Base-by-base conservation (phyloP, 2,888 invertebrate genomes). In the Sesia bembeciformis region DNA sequence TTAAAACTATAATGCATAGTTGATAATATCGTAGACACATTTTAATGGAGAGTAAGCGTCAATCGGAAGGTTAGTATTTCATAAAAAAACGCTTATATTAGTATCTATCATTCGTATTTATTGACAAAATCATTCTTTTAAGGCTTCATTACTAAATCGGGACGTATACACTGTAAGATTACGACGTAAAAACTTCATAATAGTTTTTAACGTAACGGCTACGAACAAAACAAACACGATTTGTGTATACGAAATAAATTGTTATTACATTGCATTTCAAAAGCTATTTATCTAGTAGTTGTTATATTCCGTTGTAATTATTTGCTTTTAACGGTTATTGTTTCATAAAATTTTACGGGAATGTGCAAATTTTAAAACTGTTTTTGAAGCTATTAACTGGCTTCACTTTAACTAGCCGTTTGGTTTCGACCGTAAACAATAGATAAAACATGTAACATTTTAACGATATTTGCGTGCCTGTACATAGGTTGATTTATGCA, bases 1-100 rank as follows among this genome's bases (percentile, higher is more conserved):
- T 89, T 86, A 87, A 86, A 88, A 87, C 87, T 87, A 82, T 84
- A 84, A 85, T 79, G 84, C 87, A 77, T 89, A 87, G 85, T 76
- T 78, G 73, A 72, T 73, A 76, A 76, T 84, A 84, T 82, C 71
- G 83, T 86, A 85, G 84, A 76, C 68, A 78, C 74, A 76, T 76
- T 74, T 79, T 50, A 77, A 78, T 83, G 77, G 78, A 77, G 62
- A 59, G 67, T 81, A 82, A 81, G 79, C 76, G 78, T 76, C 60
- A 76, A 81, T 76, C 81, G 70, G 79, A 78, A 69, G 71, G 68
- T 78, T 81, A 84, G 84, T 84, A 81, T 82, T 82, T 81, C 73
- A 78, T 81, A 73, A 73, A 65, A 74, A 81, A 84, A 74, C 82
- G 86, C 86, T 86, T 87, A 76, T 7, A 80, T 82, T 83, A 80